Percentiles rank a stretch among this genome's conserved stretches.
phyloP scores from a whole-genome alignment of 2,888 invertebrate genomes.

The Melanostoma scalare region DNA sequence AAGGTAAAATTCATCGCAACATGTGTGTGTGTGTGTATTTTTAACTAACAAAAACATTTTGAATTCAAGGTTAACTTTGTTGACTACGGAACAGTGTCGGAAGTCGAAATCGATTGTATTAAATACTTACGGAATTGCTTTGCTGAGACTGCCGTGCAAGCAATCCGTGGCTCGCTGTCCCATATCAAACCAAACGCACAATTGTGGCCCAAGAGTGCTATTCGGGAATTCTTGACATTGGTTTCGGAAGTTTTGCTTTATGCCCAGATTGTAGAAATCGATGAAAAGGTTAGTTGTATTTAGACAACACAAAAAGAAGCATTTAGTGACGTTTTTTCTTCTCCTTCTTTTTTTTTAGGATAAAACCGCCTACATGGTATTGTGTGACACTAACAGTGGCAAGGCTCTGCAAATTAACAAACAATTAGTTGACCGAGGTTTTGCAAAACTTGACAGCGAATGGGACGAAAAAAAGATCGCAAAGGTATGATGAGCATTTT shows the following conservation, averaged over 20 bases:
- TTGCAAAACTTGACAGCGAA: conserved; percentile 75
- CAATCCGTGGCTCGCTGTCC: conserved; percentile 76
- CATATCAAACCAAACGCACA: conserved; percentile 76
- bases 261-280: conserved; percentile 77
- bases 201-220: conserved; percentile 76
- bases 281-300: conserved; percentile 49
- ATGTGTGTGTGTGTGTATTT: neutral
- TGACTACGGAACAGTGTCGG: conserved; percentile 78
- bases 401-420: conserved; percentile 75
- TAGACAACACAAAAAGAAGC: neutral
- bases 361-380: conserved; percentile 75
- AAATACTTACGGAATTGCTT: conserved; percentile 77
- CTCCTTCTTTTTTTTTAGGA: conserved; percentile 72
- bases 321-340: neutral
- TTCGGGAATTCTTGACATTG: conserved; percentile 75
- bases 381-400: conserved; percentile 76
- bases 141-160: conserved; percentile 77
- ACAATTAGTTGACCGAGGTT: conserved; percentile 71
- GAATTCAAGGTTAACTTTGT: conserved; percentile 77
- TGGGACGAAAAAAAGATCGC: conserved; percentile 72
- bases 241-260: conserved; percentile 75
- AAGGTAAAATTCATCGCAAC: conserved; percentile 73
- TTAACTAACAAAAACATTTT: neutral
- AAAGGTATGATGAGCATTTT: conserved; percentile 64
- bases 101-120: conserved; percentile 74